Evolutionary conservation across 1,140 invertebrate genomes (phyloP).

Genomic region (Drosophila eugracilis): DNA sequence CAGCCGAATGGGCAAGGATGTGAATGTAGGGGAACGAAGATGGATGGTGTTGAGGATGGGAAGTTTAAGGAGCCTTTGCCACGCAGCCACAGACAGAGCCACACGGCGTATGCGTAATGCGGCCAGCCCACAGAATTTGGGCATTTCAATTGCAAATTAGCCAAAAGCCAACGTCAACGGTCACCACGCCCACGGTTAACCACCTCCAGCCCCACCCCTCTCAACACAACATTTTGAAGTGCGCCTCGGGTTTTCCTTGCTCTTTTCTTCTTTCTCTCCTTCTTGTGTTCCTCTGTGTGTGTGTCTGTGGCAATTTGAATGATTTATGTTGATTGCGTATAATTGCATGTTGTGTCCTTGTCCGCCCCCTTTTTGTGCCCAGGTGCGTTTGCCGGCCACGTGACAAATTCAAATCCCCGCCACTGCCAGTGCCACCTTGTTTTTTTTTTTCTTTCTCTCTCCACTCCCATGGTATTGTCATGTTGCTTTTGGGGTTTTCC

Average conservation of each 20-base stretch:
- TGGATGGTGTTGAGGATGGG: slow-evolving; percentile 20
- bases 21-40: slow-evolving; percentile 7
- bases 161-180: slow-evolving; percentile 32
- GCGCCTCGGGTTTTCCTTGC: neutral
- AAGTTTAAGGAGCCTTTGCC: slow-evolving; percentile 40
- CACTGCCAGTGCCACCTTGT: neutral
- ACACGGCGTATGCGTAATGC: slow-evolving; percentile 67
- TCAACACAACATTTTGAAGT: no score
- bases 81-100: slow-evolving; percentile 46
- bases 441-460: no score
- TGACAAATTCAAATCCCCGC: slow-evolving; percentile 38
- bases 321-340: slow-evolving; percentile 82
- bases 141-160: slow-evolving; percentile 81
- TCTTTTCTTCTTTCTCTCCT: slow-evolving; percentile 1
- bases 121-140: slow-evolving; percentile 59
- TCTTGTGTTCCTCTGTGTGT: slow-evolving; percentile 1
- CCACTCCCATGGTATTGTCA: no score
- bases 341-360: slow-evolving; percentile 75
- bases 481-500: no score
- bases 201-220: slow-evolving; percentile 6
- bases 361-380: slow-evolving; percentile 42
- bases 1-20: slow-evolving; percentile 6
- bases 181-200: slow-evolving; percentile 1
- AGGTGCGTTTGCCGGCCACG: slow-evolving; percentile 44
- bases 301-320: slow-evolving; percentile 71